These are phyloP conservation scores for Malurus melanocephalus DNA, from an alignment of 2,113 vertebrate species.

Conservation along the genomic window DNA sequence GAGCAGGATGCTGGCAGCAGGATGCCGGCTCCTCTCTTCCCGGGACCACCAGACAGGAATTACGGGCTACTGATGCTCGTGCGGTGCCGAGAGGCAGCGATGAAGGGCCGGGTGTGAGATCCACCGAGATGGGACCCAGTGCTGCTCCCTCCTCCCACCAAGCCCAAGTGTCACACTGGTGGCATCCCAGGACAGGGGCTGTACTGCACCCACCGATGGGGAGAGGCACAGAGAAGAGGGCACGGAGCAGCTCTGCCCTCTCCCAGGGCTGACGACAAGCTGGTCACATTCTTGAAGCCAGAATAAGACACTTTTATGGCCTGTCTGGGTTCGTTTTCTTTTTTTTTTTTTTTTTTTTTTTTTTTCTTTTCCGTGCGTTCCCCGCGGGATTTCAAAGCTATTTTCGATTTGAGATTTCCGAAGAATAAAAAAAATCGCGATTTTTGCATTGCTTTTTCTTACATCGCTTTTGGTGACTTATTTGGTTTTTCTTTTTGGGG, in stretches of 20 bases:
- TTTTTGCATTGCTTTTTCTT: constrained; percentile 82
- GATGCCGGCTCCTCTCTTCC: background rate
- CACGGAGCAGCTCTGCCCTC: background rate
- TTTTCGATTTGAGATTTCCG: constrained; percentile 97
- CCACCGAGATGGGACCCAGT: rapidly evolving
- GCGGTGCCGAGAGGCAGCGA: background rate
- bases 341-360: background rate
- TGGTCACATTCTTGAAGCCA: background rate
- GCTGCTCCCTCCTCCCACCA: background rate
- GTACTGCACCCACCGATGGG: background rate
- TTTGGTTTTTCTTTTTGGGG: background rate
- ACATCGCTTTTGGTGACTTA: constrained; percentile 13
- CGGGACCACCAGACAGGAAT: background rate
- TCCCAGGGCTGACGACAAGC: background rate
- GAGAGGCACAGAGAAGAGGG: background rate
- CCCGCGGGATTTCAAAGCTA: constrained; percentile 98
- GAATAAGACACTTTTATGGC: background rate
- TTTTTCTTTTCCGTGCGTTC: constrained; percentile 80
- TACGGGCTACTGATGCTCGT: background rate
- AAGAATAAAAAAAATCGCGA: constrained; percentile 88
- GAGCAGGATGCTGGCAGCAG: too few species aligned
- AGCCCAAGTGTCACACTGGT: background rate
- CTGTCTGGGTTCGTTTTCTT: background rate
- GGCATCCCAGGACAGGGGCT: background rate
- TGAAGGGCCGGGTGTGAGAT: background rate